phyloP scores from a whole-genome alignment of 1,140 invertebrate species.

The Brachionus calyciflorus region DNA sequence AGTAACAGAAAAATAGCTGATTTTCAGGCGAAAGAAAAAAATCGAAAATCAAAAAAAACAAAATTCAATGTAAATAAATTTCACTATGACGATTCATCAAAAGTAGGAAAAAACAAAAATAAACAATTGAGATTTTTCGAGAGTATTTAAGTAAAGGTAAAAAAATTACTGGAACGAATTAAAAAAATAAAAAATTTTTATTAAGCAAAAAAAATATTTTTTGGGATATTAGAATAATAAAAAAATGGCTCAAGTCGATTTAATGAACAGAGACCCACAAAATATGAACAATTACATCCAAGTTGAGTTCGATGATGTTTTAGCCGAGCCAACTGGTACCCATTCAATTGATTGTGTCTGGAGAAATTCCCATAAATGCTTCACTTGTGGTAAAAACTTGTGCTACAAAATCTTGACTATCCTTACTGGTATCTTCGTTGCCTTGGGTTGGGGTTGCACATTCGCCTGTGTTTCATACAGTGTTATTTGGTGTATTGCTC shows the following conservation, averaged over 20 bases:
- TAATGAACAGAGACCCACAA: conserved; percentile 47
- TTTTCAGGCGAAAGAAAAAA: too few relatives aligned
- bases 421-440: conserved; percentile 68
- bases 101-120: too few relatives aligned
- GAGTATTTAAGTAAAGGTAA: too few relatives aligned
- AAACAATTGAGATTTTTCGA: too few relatives aligned
- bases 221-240: background rate
- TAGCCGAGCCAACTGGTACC: conserved; percentile 73
- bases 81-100: too few relatives aligned
- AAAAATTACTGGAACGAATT: background rate
- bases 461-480: conserved; percentile 72
- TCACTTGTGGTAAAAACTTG: conserved; percentile 67
- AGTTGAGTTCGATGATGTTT: conserved; percentile 70
- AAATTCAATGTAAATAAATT: too few relatives aligned
- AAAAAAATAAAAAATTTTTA: background rate
- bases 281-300: conserved; percentile 49
- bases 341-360: conserved; percentile 73
- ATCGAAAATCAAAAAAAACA: too few relatives aligned
- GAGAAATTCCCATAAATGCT: conserved; percentile 70
- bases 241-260: conserved; percentile 40
- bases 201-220: background rate
- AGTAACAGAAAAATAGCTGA: too few relatives aligned
- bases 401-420: conserved; percentile 71
- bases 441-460: conserved; percentile 69
- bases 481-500: conserved; percentile 60